phyloP scores from a whole-genome alignment of 2,797 vertebrate species.

The Hypotaenidia okinawae region DNA sequence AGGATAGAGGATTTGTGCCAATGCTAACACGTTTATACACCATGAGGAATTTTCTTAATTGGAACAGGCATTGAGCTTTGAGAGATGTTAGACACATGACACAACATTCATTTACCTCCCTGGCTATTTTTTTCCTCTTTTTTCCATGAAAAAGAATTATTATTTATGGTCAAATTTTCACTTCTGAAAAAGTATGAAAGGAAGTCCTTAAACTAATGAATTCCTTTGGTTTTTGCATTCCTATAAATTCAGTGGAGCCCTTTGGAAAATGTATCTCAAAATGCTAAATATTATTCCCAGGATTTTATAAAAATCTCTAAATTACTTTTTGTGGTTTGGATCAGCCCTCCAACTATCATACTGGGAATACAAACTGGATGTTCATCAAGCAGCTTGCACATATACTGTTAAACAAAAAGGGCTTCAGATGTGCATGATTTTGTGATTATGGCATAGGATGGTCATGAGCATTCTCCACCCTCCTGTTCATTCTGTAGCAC shows the following conservation, averaged over 20 bases:
- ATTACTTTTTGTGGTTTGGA: conserved; percentile 59
- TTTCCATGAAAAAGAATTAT: background rate
- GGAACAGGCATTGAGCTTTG: conserved; percentile 14
- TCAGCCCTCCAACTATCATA: background rate
- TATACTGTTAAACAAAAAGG: background rate
- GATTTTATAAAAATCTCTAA: conserved; percentile 54
- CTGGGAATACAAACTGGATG: conserved; percentile 49
- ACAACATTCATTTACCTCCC: background rate
- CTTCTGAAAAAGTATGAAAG: background rate
- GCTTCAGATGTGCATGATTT: conserved; percentile 49
- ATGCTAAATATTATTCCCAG: conserved; percentile 22
- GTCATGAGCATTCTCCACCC: conserved; percentile 36
- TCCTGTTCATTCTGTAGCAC: conserved; percentile 28
- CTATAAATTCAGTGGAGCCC: background rate
- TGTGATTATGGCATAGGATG: conserved; percentile 46
- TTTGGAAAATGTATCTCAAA: conserved; percentile 30
- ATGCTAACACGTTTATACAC: conserved; percentile 21
- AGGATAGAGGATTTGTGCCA: background rate
- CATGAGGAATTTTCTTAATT: conserved; percentile 37
- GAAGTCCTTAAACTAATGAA: background rate
- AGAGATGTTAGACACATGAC: background rate
- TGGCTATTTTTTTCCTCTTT: background rate
- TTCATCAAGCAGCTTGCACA: conserved; percentile 33
- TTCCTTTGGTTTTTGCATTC: background rate
- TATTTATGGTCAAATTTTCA: background rate